These are phyloP conservation scores for Villa cingulata DNA, from an alignment of 2,888 invertebrate species.

Conservation along the genomic window DNA sequence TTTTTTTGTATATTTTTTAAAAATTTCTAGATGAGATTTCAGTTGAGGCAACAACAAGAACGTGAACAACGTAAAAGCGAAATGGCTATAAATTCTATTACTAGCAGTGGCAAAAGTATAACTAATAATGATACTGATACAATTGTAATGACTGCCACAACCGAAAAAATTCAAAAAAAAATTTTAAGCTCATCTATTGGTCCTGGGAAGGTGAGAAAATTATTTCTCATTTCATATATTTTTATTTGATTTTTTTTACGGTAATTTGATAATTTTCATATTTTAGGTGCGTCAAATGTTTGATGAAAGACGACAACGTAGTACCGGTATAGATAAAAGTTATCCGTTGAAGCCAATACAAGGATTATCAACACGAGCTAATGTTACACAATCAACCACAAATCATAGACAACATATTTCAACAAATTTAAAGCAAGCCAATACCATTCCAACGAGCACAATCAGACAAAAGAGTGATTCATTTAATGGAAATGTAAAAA, in stretches of 20 bases:
- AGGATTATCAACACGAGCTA: constrained; percentile 5
- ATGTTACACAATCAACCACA: constrained; percentile 8
- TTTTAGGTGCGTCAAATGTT: constrained; percentile 70
- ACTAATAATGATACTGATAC: constrained; percentile 4
- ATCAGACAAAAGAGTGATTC: neutral
- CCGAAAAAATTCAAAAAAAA: constrained; percentile 11
- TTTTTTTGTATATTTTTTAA: neutral
- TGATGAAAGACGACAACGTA: constrained; percentile 59
- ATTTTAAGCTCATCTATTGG: constrained; percentile 21
- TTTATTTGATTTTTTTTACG: too few species aligned
- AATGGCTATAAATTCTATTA: constrained; percentile 31
- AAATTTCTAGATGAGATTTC: constrained; percentile 58
- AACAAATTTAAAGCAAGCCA: constrained; percentile 2
- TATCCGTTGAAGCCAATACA: constrained; percentile 65
- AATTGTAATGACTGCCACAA: constrained; percentile 1
- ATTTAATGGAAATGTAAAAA: constrained; percentile 4
- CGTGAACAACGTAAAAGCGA: constrained; percentile 63
- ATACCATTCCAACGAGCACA: constrained; percentile 7
- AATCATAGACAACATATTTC: constrained; percentile 1
- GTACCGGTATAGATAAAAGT: constrained; percentile 65
- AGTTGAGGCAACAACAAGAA: constrained; percentile 68
- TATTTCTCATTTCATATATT: too few species aligned
- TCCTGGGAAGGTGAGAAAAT: constrained; percentile 26
- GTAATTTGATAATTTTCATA: neutral
- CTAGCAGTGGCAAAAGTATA: constrained; percentile 2